Base-by-base conservation (phyloP, 2,113 vertebrate genomes). In the Bombycilla garrulus region DNA sequence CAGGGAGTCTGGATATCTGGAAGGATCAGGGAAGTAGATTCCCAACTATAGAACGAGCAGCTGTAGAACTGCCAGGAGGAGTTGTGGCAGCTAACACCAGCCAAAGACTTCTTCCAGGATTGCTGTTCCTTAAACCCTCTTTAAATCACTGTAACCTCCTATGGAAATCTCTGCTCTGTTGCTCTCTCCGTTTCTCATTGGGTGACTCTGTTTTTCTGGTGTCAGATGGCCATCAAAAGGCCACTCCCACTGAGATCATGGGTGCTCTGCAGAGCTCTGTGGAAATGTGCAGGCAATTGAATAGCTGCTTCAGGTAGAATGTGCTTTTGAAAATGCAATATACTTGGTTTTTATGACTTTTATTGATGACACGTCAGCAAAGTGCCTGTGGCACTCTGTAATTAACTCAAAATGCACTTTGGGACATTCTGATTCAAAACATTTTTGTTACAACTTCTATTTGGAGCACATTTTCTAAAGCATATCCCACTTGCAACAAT, bases 201-300 rank as follows among this genome's bases (percentile, higher is more conserved):
- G 16, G 12, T 62, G 38, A 22, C 70, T 86, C 6, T 0, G 0
- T 57, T 85, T 83, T 61, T 83, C 16, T 47, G 42, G 14, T 56
- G 19, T 25, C 45, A 53, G 5, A 33, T 57, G 73, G 40, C 24
- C 22, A 31, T 26, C 0, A 0, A n/a, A 36, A 86, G 38, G 20
- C 29, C 3, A 0, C 22, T 87, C 11, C 44, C 62, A 22, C 62
- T 73, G 69, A 74, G 88, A 61, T 66, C 22, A 2, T 28, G 5
- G 2, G 11, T 0, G 0, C 48, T 71, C 22, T 29, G 17, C 19
- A 18, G 0, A 0, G 24, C 56, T 57, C 24, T 64, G 1, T 2
- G 3, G 33, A 47, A 80, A 73, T 36, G 7, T 1, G 0, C 7
- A 15, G 58, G 76, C 35, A 86, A 11, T 19, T 0, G 1, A 36